Evolutionary conservation across 2,888 invertebrate genomes (phyloP).

Genomic region (Anagyrus pseudococci): DNA sequence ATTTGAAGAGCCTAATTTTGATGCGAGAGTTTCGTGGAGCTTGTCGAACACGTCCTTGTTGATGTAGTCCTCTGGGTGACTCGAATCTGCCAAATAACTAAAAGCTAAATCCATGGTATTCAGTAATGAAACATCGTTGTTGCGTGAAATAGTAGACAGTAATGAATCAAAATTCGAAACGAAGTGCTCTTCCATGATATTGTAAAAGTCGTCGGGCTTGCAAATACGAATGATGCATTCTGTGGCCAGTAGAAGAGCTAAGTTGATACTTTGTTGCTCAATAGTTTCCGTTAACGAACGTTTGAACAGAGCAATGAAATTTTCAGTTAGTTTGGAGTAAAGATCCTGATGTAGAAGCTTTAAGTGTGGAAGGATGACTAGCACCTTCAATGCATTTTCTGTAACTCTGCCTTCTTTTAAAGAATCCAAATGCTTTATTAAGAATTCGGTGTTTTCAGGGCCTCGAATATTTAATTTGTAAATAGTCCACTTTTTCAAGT

Average conservation of each 20-base stretch:
- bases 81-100: constrained; percentile 45
- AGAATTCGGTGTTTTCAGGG: constrained; percentile 50
- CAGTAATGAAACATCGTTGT: constrained; percentile 46
- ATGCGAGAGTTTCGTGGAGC: constrained; percentile 43
- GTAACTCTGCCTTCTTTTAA: constrained; percentile 43
- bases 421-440: constrained; percentile 44
- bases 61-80: constrained; percentile 42
- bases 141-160: constrained; percentile 44
- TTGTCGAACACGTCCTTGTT: constrained; percentile 47
- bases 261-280: constrained; percentile 42
- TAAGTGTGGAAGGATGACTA: constrained; percentile 54
- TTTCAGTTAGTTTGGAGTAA: constrained; percentile 42
- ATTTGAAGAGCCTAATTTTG: constrained; percentile 50
- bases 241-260: constrained; percentile 66
- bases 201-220: constrained; percentile 58
- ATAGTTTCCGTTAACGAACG: constrained; percentile 39
- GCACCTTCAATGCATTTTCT: constrained; percentile 46
- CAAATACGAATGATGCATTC: constrained; percentile 68
- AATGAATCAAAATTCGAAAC: constrained; percentile 47
- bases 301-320: constrained; percentile 41
- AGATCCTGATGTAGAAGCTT: constrained; percentile 44
- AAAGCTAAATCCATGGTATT: constrained; percentile 50
- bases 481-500: constrained; percentile 70
- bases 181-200: constrained; percentile 8
- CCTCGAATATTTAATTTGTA: constrained; percentile 66